Evolutionary conservation across 2,888 invertebrate genomes (phyloP).

Genomic region (Xylota sylvarum): DNA sequence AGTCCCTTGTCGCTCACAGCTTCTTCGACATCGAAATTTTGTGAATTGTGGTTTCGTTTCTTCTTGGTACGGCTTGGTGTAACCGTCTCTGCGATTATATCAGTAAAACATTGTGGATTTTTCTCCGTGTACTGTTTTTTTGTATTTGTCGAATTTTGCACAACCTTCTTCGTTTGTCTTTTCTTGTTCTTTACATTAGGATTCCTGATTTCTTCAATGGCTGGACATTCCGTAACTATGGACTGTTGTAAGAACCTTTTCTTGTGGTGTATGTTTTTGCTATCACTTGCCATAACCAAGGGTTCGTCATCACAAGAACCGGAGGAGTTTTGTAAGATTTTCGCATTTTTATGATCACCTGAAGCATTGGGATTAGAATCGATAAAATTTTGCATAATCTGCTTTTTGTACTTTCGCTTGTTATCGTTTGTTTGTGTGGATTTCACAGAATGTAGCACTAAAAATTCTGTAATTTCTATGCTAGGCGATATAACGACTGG

Average conservation of each 20-base stretch:
- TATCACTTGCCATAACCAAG: neutral
- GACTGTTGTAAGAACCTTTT: neutral
- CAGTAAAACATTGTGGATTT: too few species aligned
- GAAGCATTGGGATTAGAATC: neutral
- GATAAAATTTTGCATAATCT: neutral
- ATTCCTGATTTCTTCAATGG: neutral
- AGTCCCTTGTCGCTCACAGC: too few species aligned
- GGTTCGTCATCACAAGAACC: neutral
- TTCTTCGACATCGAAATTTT: too few species aligned
- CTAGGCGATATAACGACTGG: too few species aligned
- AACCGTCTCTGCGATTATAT: too few species aligned
- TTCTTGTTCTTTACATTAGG: neutral
- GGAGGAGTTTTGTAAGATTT: neutral
- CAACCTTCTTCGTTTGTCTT: neutral
- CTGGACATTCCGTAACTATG: neutral
- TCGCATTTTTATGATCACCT: neutral
- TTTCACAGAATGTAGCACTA: neutral
- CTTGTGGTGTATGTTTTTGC: neutral
- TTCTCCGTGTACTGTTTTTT: too few species aligned
- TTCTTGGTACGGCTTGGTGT: too few species aligned
- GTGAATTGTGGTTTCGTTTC: too few species aligned
- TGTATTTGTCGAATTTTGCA: neutral
- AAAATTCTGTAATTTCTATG: too few species aligned
- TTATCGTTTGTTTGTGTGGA: neutral
- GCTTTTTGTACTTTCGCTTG: conserved; percentile 23